Percentiles rank a stretch among this genome's conserved stretches.
phyloP scores from a whole-genome alignment of 1,140 invertebrate species.

The Drosophila biarmipes region DNA sequence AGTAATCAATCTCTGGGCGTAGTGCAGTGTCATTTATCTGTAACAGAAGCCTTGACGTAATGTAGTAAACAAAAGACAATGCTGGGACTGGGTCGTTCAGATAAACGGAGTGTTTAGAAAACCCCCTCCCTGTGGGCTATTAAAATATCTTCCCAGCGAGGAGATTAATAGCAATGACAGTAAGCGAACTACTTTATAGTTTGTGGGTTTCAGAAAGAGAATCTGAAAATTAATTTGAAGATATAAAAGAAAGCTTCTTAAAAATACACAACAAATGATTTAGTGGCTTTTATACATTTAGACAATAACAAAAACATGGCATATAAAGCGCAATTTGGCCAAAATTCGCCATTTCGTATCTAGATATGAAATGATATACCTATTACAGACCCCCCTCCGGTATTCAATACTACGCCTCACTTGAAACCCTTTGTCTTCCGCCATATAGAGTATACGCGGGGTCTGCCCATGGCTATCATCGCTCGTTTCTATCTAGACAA shows the following conservation, averaged over 20 bases:
- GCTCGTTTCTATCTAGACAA: constrained; percentile 64
- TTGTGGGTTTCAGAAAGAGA: too few species aligned
- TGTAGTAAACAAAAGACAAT: constrained; percentile 48
- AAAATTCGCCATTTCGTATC: too few species aligned
- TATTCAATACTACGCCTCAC: not conserved
- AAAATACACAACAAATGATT: too few species aligned
- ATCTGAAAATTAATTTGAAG: too few species aligned
- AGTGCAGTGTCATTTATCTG: constrained; percentile 28
- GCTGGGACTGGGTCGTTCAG: constrained; percentile 59
- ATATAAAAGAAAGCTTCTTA: too few species aligned
- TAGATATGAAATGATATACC: not conserved
- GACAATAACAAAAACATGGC: too few species aligned
- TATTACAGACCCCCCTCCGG: not conserved
- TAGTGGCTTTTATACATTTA: too few species aligned
- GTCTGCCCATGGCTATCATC: constrained; percentile 64
- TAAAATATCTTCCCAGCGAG: not conserved
- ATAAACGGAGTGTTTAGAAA: constrained; percentile 32
- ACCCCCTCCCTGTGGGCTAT: not conserved
- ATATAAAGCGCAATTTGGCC: too few species aligned
- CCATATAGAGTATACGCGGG: constrained; percentile 67
- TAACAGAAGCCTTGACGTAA: constrained; percentile 53
- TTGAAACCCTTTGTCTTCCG: constrained; percentile 27
- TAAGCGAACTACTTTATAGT: too few species aligned
- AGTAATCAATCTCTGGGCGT: constrained; percentile 47
- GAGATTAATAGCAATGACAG: too few species aligned